Evolutionary conservation across 2,113 vertebrate species (phyloP).

Genomic region (Epinephelus cyanopodus): DNA sequence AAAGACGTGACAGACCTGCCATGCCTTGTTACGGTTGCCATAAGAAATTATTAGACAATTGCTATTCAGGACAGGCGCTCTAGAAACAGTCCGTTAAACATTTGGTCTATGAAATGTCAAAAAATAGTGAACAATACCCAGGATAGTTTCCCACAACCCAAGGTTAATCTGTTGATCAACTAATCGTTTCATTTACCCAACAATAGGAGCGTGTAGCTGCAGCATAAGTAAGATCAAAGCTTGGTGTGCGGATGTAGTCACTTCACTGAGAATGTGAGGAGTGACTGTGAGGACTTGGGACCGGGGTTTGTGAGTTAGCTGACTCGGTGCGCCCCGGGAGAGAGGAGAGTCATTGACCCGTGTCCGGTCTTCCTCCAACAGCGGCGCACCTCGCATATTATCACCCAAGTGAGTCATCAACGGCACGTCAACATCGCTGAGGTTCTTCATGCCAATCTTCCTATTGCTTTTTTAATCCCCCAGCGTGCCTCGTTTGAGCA

Average conservation of each 20-base stretch:
- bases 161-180: not conserved
- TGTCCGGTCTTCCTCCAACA: constrained; percentile 45
- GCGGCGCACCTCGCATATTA: constrained; percentile 58
- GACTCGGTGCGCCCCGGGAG: constrained; percentile 35
- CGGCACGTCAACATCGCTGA: constrained; percentile 54
- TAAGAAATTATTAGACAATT: not conserved
- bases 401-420: constrained; percentile 75
- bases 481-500: constrained; percentile 51
- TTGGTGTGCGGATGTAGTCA: not conserved
- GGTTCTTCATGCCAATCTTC: constrained; percentile 65
- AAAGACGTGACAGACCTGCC: not conserved
- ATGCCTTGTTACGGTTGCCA: not conserved
- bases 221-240: not conserved
- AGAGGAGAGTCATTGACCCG: constrained; percentile 59
- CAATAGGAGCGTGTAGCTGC: not conserved
- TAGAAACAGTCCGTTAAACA: not conserved
- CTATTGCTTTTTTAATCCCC: constrained; percentile 60
- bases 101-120: not conserved
- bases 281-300: constrained; percentile 19
- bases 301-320: constrained; percentile 27
- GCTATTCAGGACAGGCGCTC: not conserved
- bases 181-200: not conserved
- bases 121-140: not conserved
- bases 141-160: not conserved
- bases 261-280: constrained; percentile 12